Evolutionary conservation across 2,113 vertebrate species (phyloP).

Genomic region (Peucedramus taeniatus): DNA sequence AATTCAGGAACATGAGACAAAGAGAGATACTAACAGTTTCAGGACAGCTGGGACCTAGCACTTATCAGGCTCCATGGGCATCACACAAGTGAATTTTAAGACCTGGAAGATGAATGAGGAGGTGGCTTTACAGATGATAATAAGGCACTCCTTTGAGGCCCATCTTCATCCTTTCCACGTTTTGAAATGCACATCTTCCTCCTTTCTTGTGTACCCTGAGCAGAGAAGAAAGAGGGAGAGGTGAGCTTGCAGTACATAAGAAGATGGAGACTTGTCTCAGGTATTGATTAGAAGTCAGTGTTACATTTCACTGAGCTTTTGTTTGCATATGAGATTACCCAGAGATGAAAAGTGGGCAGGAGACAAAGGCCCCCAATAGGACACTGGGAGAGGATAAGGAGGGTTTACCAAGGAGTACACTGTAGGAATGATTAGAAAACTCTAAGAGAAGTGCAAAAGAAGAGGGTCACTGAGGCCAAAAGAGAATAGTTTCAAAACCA

Average conservation of each 20-base stretch:
- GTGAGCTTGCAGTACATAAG: background rate
- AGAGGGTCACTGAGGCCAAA: background rate
- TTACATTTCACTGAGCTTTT: background rate
- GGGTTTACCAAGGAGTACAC: background rate
- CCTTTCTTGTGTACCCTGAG: background rate
- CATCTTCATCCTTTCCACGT: background rate
- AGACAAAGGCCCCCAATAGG: background rate
- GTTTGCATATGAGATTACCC: background rate
- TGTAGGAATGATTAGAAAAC: background rate
- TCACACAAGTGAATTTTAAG: background rate
- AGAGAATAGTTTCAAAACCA: background rate
- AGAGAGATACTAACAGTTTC: background rate
- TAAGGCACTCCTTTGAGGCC: background rate
- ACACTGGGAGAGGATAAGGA: background rate
- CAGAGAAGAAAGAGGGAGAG: background rate
- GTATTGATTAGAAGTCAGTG: background rate
- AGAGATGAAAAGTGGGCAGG: background rate
- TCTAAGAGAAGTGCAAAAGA: background rate
- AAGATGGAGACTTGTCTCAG: background rate
- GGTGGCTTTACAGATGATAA: background rate
- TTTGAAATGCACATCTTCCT: slow-evolving; percentile 1
- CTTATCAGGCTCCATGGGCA: background rate
- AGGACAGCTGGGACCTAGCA: background rate
- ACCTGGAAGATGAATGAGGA: background rate
- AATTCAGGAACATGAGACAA: background rate